phyloP scores from a whole-genome alignment of 1,140 invertebrate genomes.

The Pachypeltis micranthus region DNA sequence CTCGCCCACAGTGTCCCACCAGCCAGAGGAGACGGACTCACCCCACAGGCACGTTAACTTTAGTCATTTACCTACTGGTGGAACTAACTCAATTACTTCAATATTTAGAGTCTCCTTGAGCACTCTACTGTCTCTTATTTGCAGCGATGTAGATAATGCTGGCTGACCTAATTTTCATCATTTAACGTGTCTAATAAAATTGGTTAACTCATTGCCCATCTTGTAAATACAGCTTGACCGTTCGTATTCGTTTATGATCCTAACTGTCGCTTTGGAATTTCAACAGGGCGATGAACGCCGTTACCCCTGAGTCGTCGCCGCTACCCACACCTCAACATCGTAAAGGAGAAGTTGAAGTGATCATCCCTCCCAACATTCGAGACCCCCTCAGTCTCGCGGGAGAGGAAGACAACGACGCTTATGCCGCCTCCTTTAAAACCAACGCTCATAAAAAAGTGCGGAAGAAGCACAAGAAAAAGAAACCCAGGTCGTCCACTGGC shows the following conservation, averaged over 20 bases:
- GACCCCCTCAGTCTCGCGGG: slow-evolving; percentile 80
- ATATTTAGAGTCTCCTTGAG: no score
- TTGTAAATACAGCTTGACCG: no score
- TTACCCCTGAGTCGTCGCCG: slow-evolving; percentile 77
- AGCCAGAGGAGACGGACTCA: no score
- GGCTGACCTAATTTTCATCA: no score
- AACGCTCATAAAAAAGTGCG: slow-evolving; percentile 49
- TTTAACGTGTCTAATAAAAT: no score
- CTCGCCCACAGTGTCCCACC: no score
- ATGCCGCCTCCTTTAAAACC: slow-evolving; percentile 43
- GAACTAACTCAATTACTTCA: no score
- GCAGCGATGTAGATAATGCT: no score
- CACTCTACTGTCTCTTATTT: no score
- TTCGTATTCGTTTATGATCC: background rate
- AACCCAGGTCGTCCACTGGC: slow-evolving; percentile 40
- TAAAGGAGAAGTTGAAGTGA: slow-evolving; percentile 73
- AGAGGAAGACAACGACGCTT: slow-evolving; percentile 53
- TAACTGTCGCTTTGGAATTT: slow-evolving; percentile 1
- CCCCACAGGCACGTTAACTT: no score
- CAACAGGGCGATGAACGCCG: slow-evolving; percentile 59
- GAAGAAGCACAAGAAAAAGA: slow-evolving; percentile 42
- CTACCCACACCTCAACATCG: slow-evolving; percentile 72
- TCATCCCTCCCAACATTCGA: slow-evolving; percentile 81
- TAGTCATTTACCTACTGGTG: no score
- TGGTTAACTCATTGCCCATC: no score